Evolutionary conservation across 2,113 vertebrate genomes (phyloP).

Genomic region (Atlantisia rogersi): DNA sequence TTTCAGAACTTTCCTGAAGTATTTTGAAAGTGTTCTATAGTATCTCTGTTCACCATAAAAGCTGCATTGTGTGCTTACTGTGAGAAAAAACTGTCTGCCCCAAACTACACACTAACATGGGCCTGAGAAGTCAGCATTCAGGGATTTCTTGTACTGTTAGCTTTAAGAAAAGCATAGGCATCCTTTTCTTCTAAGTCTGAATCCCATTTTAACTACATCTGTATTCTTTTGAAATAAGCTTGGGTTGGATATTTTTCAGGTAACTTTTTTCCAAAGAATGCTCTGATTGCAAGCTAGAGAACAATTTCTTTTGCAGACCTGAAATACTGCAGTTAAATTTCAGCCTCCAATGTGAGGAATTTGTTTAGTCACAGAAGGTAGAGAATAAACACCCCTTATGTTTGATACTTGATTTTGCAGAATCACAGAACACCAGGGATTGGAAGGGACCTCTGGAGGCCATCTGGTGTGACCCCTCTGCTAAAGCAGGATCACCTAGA

Average conservation of each 20-base stretch:
- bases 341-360: neutral
- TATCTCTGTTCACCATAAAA: neutral
- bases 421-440: too few species aligned
- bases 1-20: neutral
- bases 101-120: neutral
- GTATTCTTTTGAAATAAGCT: neutral
- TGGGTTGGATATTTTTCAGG: neutral
- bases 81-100: neutral
- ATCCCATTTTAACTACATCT: neutral
- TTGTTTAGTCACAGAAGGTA: neutral
- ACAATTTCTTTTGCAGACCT: neutral
- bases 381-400: neutral
- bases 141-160: neutral
- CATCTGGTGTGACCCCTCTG: too few species aligned
- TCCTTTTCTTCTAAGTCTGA: neutral
- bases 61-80: neutral
- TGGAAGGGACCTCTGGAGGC: too few species aligned
- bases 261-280: neutral
- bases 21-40: neutral
- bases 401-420: neutral
- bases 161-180: neutral
- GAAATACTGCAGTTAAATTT: neutral
- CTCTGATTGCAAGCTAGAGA: neutral
- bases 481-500: too few species aligned
- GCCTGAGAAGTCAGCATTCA: neutral